phyloP scores from a whole-genome alignment of 2,888 invertebrate species.

The Druceiella hillmani region DNA sequence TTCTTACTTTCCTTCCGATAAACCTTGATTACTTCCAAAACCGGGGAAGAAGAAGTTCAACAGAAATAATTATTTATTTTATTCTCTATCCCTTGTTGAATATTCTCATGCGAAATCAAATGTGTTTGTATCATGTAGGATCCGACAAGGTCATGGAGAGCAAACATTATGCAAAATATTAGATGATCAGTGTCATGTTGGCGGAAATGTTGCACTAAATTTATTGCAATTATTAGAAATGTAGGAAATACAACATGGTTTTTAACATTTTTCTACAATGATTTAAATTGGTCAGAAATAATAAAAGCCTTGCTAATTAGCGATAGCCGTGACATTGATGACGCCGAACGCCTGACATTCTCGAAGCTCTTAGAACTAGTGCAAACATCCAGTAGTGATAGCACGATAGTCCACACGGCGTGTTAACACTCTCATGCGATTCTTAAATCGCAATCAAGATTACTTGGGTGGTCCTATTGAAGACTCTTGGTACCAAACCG shows the following conservation, averaged over 20 bases:
- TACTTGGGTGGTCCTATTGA: slow-evolving; percentile 13
- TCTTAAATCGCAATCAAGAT: slow-evolving; percentile 18
- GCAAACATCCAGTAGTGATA: slow-evolving; percentile 18
- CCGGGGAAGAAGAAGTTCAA: slow-evolving; percentile 17
- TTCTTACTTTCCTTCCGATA: no score
- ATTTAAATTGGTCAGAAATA: slow-evolving; percentile 29
- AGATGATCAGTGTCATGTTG: slow-evolving; percentile 28
- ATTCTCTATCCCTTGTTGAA: slow-evolving; percentile 27
- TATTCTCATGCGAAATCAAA: slow-evolving; percentile 25
- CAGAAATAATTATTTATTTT: slow-evolving; percentile 27
- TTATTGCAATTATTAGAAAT: slow-evolving; percentile 28
- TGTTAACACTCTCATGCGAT: slow-evolving; percentile 24
- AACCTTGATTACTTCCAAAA: slow-evolving; percentile 13
- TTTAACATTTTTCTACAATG: slow-evolving; percentile 26
- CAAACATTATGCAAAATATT: slow-evolving; percentile 26
- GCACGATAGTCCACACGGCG: slow-evolving; percentile 25
- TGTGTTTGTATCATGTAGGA: slow-evolving; percentile 27
- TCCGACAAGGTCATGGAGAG: slow-evolving; percentile 21
- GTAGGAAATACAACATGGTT: slow-evolving; percentile 30
- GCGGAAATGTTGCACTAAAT: slow-evolving; percentile 25
- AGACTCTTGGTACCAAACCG: slow-evolving; percentile 26
- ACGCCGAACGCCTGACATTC: slow-evolving; percentile 15
- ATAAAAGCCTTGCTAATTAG: slow-evolving; percentile 29
- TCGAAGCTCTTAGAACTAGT: slow-evolving; percentile 13
- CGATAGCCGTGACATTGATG: slow-evolving; percentile 18